Evolutionary conservation across 2,888 invertebrate genomes (phyloP).

Genomic region (Trachelus iudaicus): DNA sequence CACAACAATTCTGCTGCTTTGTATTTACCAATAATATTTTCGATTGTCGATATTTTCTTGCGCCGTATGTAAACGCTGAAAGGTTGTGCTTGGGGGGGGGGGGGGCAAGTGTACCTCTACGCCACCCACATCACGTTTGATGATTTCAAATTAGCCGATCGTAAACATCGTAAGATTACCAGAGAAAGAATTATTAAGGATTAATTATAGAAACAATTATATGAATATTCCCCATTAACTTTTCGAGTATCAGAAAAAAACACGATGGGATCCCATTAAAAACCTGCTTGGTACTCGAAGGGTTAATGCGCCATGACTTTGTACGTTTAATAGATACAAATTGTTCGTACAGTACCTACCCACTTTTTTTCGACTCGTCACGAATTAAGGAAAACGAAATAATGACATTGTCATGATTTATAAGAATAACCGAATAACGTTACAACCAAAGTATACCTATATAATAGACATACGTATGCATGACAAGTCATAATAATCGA

Average conservation of each 20-base stretch:
- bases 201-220: background rate
- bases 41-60: background rate
- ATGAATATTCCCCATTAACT: background rate
- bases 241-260: background rate
- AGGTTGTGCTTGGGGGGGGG: no score
- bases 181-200: no score
- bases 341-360: no score
- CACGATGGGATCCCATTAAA: background rate
- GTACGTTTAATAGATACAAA: no score
- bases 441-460: background rate
- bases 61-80: no score
- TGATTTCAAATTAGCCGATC: no score
- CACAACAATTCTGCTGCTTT: background rate
- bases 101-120: no score
- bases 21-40: background rate
- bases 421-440: background rate
- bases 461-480: background rate
- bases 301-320: background rate
- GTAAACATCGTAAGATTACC: no score
- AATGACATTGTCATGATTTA: background rate
- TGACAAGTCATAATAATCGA: background rate
- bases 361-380: no score
- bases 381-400: background rate
- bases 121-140: no score
- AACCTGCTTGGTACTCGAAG: background rate